Conservation (phyloP, 2,888 invertebrate genomes). For the Fabriciana adippe region DNA sequence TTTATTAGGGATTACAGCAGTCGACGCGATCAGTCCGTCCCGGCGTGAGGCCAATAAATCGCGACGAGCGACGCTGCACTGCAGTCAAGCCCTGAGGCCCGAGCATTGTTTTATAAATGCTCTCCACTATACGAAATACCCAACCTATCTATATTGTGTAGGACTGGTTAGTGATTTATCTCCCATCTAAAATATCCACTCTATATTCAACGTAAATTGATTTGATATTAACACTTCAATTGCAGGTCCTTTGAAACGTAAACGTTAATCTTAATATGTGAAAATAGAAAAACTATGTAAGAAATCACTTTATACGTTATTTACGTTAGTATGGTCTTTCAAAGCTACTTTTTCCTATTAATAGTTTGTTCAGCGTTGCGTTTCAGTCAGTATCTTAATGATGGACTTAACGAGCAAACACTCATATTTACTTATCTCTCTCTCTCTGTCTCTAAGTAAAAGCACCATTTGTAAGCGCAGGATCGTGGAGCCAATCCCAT, state of each 20-base stretch:
- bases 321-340: background rate
- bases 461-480: conserved; percentile 53
- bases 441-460: conserved; percentile 41
- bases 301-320: background rate
- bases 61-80: conserved; percentile 59
- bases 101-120: conserved; percentile 57
- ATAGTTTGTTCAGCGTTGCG: background rate
- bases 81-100: conserved; percentile 49
- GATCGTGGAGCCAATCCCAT: conserved; percentile 46
- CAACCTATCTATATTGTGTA: conserved; percentile 22
- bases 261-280: no score
- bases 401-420: background rate
- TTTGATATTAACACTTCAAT: background rate
- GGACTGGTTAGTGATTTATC: conserved; percentile 21
- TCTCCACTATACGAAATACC: conserved; percentile 47
- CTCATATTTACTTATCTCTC: background rate
- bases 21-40: conserved; percentile 48
- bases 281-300: background rate
- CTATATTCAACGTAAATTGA: background rate
- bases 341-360: background rate
- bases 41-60: conserved; percentile 61
- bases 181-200: conserved; percentile 15
- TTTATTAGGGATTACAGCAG: conserved; percentile 69
- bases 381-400: background rate
- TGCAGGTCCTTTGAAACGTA: background rate